A percentile compares a stretch with the other conserved stretches of the same genome.
Conservation (phyloP, 1,140 invertebrate species). For the Trinorchestia longiramus region DNA sequence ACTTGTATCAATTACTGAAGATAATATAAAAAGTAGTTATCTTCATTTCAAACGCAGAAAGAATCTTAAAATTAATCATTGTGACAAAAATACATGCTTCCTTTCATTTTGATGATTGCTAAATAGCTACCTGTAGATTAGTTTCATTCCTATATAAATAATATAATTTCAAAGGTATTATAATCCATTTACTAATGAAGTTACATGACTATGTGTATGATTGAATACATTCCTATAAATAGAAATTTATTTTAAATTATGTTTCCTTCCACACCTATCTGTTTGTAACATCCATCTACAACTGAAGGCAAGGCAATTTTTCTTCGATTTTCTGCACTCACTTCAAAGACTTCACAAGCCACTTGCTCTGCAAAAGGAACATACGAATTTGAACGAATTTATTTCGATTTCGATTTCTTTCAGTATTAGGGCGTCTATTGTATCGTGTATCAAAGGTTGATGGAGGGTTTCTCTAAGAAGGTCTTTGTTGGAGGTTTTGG, state of each 20-base stretch:
- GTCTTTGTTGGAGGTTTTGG: slow-evolving; percentile 1
- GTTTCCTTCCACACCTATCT: neutral
- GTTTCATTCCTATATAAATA: neutral
- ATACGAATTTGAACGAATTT: slow-evolving; percentile 33
- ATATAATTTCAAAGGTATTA: neutral
- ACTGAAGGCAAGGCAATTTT: neutral
- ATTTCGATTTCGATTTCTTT: slow-evolving; percentile 32
- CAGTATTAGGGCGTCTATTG: neutral
- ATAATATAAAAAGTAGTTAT: neutral
- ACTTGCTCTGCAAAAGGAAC: slow-evolving; percentile 2
- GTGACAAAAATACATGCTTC: neutral
- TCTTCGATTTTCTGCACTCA: neutral
- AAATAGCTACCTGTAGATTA: neutral
- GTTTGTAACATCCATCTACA: neutral
- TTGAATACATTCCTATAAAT: neutral
- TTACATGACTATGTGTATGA: neutral
- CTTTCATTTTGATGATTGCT: neutral
- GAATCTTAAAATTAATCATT: neutral
- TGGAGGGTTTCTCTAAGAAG: slow-evolving; percentile 18
- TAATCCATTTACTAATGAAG: too few species aligned
- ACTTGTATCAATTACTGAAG: neutral
- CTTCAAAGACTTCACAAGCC: neutral
- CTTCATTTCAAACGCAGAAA: neutral
- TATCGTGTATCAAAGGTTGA: slow-evolving; percentile 2
- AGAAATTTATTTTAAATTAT: neutral